Percentiles rank a stretch among this genome's conserved stretches.
phyloP scores from a whole-genome alignment of 2,888 invertebrate species.

The Trichogramma dendrolimi region DNA sequence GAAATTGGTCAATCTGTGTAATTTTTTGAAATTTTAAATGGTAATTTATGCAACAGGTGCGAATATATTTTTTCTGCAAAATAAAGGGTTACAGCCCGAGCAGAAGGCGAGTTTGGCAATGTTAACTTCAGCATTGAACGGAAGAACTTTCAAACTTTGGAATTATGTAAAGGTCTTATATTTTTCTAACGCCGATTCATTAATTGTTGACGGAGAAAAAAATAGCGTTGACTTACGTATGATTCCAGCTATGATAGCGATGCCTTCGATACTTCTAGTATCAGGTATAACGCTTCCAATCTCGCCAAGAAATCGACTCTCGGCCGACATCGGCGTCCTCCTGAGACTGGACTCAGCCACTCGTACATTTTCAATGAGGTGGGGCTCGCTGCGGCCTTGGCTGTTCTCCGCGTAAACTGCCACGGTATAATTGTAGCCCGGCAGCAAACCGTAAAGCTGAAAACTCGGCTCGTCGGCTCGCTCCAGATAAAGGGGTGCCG shows the following conservation, averaged over 20 bases:
- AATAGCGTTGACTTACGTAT: slow-evolving; percentile 38
- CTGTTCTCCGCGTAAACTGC: slow-evolving; percentile 79
- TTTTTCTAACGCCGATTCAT: too few species aligned
- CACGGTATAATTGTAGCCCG: slow-evolving; percentile 74
- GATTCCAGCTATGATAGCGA: slow-evolving; percentile 45
- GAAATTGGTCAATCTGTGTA: too few species aligned
- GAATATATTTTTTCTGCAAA: too few species aligned
- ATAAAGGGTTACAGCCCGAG: too few species aligned
- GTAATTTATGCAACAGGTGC: too few species aligned
- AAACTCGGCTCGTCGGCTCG: slow-evolving; percentile 60
- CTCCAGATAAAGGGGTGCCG: slow-evolving; percentile 45
- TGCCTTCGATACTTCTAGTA: slow-evolving; percentile 34
- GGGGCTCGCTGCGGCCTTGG: slow-evolving; percentile 71
- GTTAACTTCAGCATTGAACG: too few species aligned
- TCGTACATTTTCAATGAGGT: slow-evolving; percentile 65
- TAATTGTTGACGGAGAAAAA: too few species aligned
- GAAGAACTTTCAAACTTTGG: too few species aligned
- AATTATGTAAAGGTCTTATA: too few species aligned
- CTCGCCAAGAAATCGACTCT: slow-evolving; percentile 41
- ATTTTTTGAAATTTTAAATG: too few species aligned
- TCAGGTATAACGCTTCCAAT: slow-evolving; percentile 42
- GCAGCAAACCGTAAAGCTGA: slow-evolving; percentile 68
- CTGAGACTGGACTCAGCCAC: slow-evolving; percentile 39
- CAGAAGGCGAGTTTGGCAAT: too few species aligned
- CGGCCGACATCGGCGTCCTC: slow-evolving; percentile 9